phyloP scores from a whole-genome alignment of 2,113 vertebrate species.

The Muscicapa adusta region DNA sequence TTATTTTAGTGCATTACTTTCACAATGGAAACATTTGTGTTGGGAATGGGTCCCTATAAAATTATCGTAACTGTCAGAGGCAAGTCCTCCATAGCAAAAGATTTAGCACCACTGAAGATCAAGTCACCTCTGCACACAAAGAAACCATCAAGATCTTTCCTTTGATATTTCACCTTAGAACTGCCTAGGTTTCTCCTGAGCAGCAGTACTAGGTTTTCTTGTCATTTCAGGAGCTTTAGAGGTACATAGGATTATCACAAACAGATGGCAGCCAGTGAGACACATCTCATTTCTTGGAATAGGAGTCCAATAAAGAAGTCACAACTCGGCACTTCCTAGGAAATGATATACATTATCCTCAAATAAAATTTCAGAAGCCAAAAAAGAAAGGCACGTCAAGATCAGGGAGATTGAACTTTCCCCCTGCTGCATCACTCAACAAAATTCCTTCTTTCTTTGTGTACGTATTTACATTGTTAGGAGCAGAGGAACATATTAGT shows the following conservation, averaged over 20 bases:
- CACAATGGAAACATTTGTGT: not conserved
- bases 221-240: not conserved
- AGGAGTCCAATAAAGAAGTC: not conserved
- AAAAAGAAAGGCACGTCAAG: not conserved
- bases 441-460: not conserved
- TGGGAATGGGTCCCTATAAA: not conserved
- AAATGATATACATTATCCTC: not conserved
- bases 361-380: slow-evolving; percentile 24
- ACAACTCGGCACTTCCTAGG: not conserved
- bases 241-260: not conserved
- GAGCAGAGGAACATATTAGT: slow-evolving; percentile 34
- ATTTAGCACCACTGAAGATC: not conserved
- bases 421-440: not conserved
- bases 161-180: not conserved
- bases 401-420: not conserved
- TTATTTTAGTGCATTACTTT: not conserved
- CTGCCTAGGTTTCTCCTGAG: not conserved
- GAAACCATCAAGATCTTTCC: not conserved
- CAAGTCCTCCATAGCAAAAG: not conserved
- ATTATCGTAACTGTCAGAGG: not conserved
- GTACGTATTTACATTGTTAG: not conserved
- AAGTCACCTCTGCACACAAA: not conserved
- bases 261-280: not conserved
- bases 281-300: not conserved
- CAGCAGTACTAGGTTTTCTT: not conserved